phyloP scores from a whole-genome alignment of 2,888 invertebrate genomes.

The Lottia gigantea region DNA sequence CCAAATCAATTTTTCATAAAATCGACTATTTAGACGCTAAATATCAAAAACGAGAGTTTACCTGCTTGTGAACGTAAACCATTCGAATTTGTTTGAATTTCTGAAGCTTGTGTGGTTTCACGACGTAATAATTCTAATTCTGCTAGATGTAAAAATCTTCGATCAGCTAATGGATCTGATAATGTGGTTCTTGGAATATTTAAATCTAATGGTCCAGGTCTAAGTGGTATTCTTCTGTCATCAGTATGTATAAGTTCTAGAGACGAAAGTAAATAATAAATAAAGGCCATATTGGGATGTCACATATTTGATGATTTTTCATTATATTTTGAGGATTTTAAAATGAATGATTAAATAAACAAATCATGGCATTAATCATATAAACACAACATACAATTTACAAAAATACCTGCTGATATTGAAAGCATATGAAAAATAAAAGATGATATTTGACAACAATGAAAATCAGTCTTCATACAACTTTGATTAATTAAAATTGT shows the following conservation, averaged over 20 bases:
- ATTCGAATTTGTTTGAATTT: constrained; percentile 23
- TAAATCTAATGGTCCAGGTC: constrained; percentile 53
- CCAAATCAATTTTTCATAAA: no score
- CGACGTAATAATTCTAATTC: constrained; percentile 80
- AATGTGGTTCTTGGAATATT: constrained; percentile 70
- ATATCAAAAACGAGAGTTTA: no score
- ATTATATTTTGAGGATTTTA: no score
- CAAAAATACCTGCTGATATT: background rate
- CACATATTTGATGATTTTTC: no score
- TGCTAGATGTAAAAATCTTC: constrained; percentile 74
- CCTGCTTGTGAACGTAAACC: constrained; percentile 18
- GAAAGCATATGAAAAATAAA: constrained; percentile 1
- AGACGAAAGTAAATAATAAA: constrained; percentile 7
- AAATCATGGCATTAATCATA: no score
- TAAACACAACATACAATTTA: background rate
- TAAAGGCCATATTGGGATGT: background rate
- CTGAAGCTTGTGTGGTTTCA: constrained; percentile 62
- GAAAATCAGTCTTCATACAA: no score
- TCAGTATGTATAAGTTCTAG: constrained; percentile 56
- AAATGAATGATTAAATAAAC: no score
- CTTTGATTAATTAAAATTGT: no score
- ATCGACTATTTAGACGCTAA: no score
- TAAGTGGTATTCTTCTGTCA: constrained; percentile 51
- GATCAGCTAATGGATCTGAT: constrained; percentile 82
- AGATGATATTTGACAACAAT: no score